Evolutionary conservation across 2,113 vertebrate species (phyloP).

Genomic region (Psettodes erumei): DNA sequence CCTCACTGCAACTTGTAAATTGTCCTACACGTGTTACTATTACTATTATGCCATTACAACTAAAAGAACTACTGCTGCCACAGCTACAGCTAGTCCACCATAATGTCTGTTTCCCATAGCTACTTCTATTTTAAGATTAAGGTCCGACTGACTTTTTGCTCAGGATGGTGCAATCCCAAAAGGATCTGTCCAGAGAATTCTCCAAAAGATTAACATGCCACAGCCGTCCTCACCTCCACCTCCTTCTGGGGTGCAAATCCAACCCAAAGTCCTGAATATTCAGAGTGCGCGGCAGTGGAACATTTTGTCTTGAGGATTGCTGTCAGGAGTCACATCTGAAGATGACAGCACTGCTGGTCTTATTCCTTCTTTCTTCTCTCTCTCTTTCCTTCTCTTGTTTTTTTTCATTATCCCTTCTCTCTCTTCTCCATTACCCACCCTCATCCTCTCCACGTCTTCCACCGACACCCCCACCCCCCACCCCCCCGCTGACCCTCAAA

Average conservation of each 20-base stretch:
- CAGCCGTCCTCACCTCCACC: background rate
- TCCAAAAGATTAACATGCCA: slow-evolving; percentile 27
- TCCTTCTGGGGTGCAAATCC: slow-evolving; percentile 1
- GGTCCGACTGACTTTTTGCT: background rate
- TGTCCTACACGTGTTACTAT: background rate
- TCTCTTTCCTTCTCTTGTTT: background rate
- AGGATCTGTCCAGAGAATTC: slow-evolving; percentile 7
- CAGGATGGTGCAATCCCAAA: background rate
- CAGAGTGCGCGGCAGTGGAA: slow-evolving; percentile 44
- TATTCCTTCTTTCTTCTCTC: slow-evolving; percentile 27
- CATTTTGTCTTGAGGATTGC: slow-evolving; percentile 65
- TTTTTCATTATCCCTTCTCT: background rate
- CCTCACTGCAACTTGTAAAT: background rate
- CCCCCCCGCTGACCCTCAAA: slow-evolving; percentile 57
- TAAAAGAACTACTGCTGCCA: background rate
- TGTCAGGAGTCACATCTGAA: slow-evolving; percentile 62
- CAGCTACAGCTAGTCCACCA: background rate
- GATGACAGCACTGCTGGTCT: slow-evolving; percentile 51
- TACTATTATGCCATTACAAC: background rate
- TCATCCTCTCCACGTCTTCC: slow-evolving; percentile 25
- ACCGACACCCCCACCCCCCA: slow-evolving; percentile 6
- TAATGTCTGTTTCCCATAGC: background rate
- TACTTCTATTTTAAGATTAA: slow-evolving; percentile 1
- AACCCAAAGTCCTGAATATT: slow-evolving; percentile 51
- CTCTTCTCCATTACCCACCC: background rate